These are phyloP conservation scores for Cinclus mexicanus DNA, from an alignment of 2,113 vertebrate species.

Conservation along the genomic window DNA sequence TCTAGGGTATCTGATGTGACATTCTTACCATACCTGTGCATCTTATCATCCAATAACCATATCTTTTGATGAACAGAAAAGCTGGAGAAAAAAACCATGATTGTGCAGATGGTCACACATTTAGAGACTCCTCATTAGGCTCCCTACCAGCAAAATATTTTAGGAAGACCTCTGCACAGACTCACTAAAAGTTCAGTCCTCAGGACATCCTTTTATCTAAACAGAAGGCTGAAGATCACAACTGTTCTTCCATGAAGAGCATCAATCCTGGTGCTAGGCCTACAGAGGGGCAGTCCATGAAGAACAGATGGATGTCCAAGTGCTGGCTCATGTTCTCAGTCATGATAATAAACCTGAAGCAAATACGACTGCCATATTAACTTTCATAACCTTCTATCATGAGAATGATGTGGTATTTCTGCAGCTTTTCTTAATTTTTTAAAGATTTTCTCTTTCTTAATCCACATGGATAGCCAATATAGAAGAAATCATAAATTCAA, in stretches of 20 bases:
- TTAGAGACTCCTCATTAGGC: background rate
- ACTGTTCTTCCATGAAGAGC: background rate
- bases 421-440: background rate
- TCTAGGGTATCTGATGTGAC: background rate
- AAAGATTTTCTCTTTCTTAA: background rate
- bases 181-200: background rate
- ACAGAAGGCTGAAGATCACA: background rate
- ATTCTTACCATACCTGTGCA: background rate
- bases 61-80: background rate
- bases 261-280: background rate
- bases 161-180: background rate
- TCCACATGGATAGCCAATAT: background rate
- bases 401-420: background rate
- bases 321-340: background rate
- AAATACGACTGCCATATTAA: background rate
- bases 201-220: background rate
- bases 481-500: background rate
- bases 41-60: background rate
- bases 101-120: background rate
- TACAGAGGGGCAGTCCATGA: background rate
- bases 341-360: background rate
- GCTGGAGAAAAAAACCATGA: background rate
- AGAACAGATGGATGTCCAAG: background rate
- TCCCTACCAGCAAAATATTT: background rate
- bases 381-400: background rate